phyloP scores from a whole-genome alignment of 2,888 invertebrate genomes.

The Melieria crassipennis region DNA sequence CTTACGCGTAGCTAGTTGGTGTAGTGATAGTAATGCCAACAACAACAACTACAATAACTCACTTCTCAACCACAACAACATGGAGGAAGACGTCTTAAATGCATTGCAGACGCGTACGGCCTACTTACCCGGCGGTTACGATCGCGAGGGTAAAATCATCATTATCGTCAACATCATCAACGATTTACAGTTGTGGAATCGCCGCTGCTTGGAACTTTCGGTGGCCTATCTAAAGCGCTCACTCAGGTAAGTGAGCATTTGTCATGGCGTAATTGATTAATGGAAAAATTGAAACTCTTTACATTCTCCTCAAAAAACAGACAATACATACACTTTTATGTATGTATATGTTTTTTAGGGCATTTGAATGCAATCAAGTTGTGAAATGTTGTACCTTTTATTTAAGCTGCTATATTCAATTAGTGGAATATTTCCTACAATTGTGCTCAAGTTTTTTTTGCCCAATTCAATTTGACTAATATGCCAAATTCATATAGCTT shows the following conservation, averaged over 20 bases:
- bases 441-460: no score
- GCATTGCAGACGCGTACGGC: conserved; percentile 71
- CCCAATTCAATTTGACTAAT: no score
- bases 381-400: no score
- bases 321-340: no score
- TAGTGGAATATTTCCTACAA: no score
- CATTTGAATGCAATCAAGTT: no score
- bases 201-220: conserved; percentile 61
- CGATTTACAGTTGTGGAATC: conserved; percentile 69
- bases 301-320: no score
- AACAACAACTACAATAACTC: conserved; percentile 24
- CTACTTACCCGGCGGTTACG: conserved; percentile 74
- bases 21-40: conserved; percentile 7
- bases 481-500: no score
- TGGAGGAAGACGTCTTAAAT: conserved; percentile 71
- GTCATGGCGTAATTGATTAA: no score
- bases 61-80: conserved; percentile 44
- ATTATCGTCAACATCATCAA: conserved; percentile 72
- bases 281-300: no score
- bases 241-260: conserved; percentile 60
- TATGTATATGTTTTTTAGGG: no score
- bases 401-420: no score
- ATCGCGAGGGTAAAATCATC: conserved; percentile 73
- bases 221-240: conserved; percentile 63
- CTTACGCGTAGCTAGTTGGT: neutral